Conservation (phyloP, 2,113 vertebrate species). For the Poeciliopsis retropinna region DNA sequence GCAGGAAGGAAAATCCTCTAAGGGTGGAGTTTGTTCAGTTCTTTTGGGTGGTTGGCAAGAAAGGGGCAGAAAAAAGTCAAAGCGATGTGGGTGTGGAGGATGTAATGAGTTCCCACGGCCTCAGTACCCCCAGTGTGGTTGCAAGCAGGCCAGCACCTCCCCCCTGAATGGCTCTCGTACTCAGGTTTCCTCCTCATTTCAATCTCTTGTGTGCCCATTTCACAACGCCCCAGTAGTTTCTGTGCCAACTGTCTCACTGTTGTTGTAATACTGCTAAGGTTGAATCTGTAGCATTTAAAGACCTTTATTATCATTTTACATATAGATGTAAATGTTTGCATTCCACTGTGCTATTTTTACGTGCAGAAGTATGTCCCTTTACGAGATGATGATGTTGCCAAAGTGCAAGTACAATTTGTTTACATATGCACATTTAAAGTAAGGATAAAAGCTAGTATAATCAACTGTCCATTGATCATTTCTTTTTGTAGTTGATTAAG, state of each 20-base stretch:
- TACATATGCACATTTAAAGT: slow-evolving; percentile 26
- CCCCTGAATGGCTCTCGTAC: slow-evolving; percentile 78
- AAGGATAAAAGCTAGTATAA: slow-evolving; percentile 52
- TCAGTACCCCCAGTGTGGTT: slow-evolving; percentile 74
- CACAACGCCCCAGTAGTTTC: slow-evolving; percentile 87
- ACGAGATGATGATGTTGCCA: slow-evolving; percentile 41
- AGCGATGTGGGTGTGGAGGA: slow-evolving; percentile 71
- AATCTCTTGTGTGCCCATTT: slow-evolving; percentile 81
- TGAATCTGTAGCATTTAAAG: slow-evolving; percentile 83
- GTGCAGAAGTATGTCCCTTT: neutral
- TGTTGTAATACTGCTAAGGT: slow-evolving; percentile 82
- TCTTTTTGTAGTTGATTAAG: slow-evolving; percentile 74
- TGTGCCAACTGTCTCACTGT: slow-evolving; percentile 87
- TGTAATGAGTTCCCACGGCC: slow-evolving; percentile 80
- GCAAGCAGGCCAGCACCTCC: slow-evolving; percentile 86
- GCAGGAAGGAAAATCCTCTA: slow-evolving; percentile 70
- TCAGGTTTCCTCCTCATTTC: slow-evolving; percentile 59
- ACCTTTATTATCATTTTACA: slow-evolving; percentile 88
- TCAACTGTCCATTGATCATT: slow-evolving; percentile 69
- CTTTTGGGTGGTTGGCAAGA: slow-evolving; percentile 81
- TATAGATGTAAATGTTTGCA: slow-evolving; percentile 78
- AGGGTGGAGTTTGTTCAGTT: slow-evolving; percentile 82
- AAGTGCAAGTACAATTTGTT: slow-evolving; percentile 10
- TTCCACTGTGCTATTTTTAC: slow-evolving; percentile 39
- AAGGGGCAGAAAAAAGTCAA: slow-evolving; percentile 70